phyloP scores from a whole-genome alignment of 2,113 vertebrate genomes.

The Cephalopholis sonnerati region DNA sequence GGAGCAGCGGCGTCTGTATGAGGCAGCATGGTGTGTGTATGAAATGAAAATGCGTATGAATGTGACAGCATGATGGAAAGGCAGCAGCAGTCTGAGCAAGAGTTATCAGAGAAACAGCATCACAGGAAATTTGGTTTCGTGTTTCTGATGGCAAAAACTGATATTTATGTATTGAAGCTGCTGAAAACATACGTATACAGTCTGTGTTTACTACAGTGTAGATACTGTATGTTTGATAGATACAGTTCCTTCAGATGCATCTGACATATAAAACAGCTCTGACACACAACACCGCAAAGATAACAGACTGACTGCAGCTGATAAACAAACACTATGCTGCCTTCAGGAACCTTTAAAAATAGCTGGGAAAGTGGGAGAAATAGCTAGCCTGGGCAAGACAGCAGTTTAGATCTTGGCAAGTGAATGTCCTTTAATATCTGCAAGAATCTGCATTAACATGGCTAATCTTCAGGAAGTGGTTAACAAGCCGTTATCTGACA shows the following conservation, averaged over 20 bases:
- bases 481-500: too few relatives aligned
- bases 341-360: not conserved
- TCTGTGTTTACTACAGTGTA: not conserved
- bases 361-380: too few relatives aligned
- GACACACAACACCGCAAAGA: not conserved
- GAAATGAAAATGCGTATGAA: slow-evolving; percentile 64
- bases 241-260: not conserved
- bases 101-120: slow-evolving; percentile 18
- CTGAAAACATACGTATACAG: not conserved
- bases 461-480: too few relatives aligned
- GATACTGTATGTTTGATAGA: not conserved
- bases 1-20: not conserved
- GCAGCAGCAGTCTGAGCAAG: slow-evolving; percentile 6
- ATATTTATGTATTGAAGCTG: slow-evolving; percentile 26
- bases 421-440: too few relatives aligned
- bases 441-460: too few relatives aligned
- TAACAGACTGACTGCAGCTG: not conserved
- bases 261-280: not conserved
- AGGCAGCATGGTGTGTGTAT: slow-evolving; percentile 21
- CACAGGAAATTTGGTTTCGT: slow-evolving; percentile 53
- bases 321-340: not conserved
- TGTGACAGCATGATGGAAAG: slow-evolving; percentile 66
- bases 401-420: too few relatives aligned
- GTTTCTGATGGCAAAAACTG: slow-evolving; percentile 7
- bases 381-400: too few relatives aligned